Percentiles rank a stretch among this genome's conserved stretches.
phyloP scores from a whole-genome alignment of 2,797 vertebrate genomes.

The Sciurus vulgaris region DNA sequence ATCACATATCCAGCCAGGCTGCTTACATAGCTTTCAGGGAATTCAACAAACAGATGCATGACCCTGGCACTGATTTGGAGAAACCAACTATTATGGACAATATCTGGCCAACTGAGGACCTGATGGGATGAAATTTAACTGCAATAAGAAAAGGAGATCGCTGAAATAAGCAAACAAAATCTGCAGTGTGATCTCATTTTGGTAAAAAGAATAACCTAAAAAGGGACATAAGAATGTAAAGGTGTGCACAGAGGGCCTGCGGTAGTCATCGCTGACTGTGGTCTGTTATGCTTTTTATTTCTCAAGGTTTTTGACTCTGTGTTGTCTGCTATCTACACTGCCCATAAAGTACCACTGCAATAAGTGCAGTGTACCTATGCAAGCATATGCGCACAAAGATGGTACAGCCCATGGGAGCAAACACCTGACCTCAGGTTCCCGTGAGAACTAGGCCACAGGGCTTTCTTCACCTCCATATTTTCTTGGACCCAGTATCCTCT shows the following conservation, averaged over 20 bases:
- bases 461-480: neutral
- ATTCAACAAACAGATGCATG: neutral
- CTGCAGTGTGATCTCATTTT: neutral
- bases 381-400: neutral
- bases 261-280: neutral
- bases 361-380: neutral
- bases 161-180: neutral
- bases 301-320: neutral
- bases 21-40: neutral
- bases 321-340: neutral
- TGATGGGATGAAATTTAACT: neutral
- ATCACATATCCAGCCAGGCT: conserved; percentile 12
- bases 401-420: neutral
- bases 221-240: neutral
- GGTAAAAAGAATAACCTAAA: neutral
- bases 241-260: too few relatives aligned
- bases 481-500: neutral
- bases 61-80: neutral
- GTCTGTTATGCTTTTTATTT: neutral
- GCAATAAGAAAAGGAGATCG: neutral
- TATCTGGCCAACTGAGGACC: conserved; percentile 48
- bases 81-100: conserved; percentile 10
- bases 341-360: neutral
- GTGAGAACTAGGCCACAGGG: neutral
- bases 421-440: neutral